Evolutionary conservation across 2,113 vertebrate species (phyloP), one percentile per base, ranked within the genome.

Genomic region (Aphyosemion australe): DNA sequence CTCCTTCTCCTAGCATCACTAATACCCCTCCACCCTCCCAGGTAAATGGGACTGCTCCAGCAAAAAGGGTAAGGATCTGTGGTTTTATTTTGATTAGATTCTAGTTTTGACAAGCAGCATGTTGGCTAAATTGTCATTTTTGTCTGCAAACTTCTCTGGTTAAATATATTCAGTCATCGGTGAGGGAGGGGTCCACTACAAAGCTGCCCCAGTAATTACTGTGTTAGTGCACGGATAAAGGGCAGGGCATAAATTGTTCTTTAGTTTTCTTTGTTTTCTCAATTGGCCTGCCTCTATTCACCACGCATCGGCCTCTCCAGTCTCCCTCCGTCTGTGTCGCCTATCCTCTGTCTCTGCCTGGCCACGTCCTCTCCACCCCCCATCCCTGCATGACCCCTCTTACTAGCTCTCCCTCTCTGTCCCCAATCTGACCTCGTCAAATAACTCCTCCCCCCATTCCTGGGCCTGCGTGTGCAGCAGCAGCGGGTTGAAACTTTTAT

Each of bases 11-110:
- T 7, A 13, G 79, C 32, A 82, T 75, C 79, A 72, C 87, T 59
- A 80, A 80, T 42, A 82, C 61, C 65, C 21, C 76, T 20, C 72
- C 83, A 51, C 69, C 89, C 51, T 75, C 85, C 61, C 84, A 90
- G 72, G 84, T 92, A 55, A 92, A 91, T 55, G 92, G 91, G 71
- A 91, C 70, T 11, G 41, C 78, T 67, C 63, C 77, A 60, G 64
- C 84, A 54, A 93, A 93, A 89, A 89, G 83, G 87, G 93, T 93
- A 84, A 90, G 86, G 45, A 46, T 1, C 1, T 26, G 3, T 26
- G 4, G 4, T 2, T 26, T 26, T 26, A 70, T 69, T 65, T 10
- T 54, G 45, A 65, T 12, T 66, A 11, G 42, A 61, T 72, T 64
- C 42, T 39, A 56, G 5, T 61, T 45, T 53, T 37, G 14, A 56